Base-by-base conservation (phyloP, 2,888 invertebrate genomes). In the Drosophila nr. perissopoda region DNA sequence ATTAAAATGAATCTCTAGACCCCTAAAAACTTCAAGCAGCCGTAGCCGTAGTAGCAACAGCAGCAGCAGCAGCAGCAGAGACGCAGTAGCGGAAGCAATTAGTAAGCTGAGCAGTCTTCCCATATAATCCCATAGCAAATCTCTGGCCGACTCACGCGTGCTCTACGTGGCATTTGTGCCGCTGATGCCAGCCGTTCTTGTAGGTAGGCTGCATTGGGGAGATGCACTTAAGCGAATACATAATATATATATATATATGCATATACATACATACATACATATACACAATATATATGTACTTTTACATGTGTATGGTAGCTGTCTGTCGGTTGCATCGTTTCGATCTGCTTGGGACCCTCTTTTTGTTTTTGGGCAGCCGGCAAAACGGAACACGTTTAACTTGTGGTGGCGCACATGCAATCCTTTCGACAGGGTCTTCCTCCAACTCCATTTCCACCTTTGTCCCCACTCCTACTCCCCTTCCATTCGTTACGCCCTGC, bases 51-150 rank as follows among this genome's bases (percentile, higher is more conserved):
- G 16, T 11, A 42, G 18, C 40, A 49, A 45, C 61, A 61, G 48
- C 36, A 33, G 61, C 48, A 21, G 25, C 53, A 21, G 3, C 33
- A 16, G 7, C 7, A 34, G 52, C 38, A 38, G 57, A 66, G 69
- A 52, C 58, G 67, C 71, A 70, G 73, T 82, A 92, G 86, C 91
- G 91, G 92, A 91, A 91, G 89, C 91, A 92, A 92, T 91, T 92
- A 91, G 92, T 91, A 91, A 91, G 87, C 80, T 82, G 90, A 87
- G 90, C 87, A 83, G 80, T 76, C 79, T 79, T 73, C 68, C 80
- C 69, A 72, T 68, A 75, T 74, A 83, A 88, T 90, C 89, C 89
- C 86, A 78, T 64, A 73, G 83, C 84, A 90, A 80, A 83, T 83
- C 87, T 86, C 75, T 72, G 73, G 61, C 56, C 64, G 65, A 51